phyloP scores from a whole-genome alignment of 2,113 vertebrate genomes.

The Burhinus bistriatus region DNA sequence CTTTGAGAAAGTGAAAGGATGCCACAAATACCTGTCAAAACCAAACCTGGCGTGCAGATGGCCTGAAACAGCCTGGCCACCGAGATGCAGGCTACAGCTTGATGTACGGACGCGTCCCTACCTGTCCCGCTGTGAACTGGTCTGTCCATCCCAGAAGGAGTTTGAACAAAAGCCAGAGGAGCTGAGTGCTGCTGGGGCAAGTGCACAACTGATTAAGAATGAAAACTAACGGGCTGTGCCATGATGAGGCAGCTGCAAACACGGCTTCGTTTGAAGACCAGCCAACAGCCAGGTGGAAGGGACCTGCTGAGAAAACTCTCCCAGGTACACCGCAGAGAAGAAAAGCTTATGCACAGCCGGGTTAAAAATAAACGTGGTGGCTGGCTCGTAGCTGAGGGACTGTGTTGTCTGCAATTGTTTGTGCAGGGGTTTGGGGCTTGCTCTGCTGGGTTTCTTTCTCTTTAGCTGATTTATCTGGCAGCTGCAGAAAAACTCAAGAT shows the following conservation, averaged over 20 bases:
- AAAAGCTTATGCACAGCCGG: background rate
- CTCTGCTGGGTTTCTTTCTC: background rate
- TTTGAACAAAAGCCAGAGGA: background rate
- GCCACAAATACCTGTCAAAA: background rate
- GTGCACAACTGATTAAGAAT: background rate
- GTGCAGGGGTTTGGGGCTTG: background rate
- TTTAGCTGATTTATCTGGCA: background rate
- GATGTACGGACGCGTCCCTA: accelerated
- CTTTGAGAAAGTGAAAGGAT: background rate
- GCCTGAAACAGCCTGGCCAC: background rate
- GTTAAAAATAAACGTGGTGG: background rate
- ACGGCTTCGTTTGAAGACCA: background rate
- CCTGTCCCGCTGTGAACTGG: background rate
- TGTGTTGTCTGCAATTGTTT: background rate
- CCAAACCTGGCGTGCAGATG: background rate
- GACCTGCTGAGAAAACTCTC: background rate
- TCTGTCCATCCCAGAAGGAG: background rate
- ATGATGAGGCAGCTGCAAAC: background rate
- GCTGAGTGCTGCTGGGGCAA: background rate
- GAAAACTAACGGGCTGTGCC: background rate
- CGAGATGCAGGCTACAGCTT: accelerated
- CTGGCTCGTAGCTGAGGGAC: background rate
- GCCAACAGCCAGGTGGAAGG: background rate
- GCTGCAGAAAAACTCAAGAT: background rate
- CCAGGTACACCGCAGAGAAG: background rate